Conservation (phyloP, 2,888 invertebrate genomes). For the Frankliniella fusca region DNA sequence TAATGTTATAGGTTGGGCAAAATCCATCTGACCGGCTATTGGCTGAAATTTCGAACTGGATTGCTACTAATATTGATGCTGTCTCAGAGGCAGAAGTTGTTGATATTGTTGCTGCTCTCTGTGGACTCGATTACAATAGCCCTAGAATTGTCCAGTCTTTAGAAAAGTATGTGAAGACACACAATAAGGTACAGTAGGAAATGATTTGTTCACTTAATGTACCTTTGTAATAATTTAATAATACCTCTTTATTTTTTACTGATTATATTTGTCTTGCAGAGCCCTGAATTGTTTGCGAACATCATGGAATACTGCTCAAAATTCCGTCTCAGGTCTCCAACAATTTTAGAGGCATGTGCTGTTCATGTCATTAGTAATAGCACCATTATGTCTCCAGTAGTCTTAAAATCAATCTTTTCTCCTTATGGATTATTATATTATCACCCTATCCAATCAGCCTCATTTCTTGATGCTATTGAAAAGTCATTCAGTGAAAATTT, state of each 20-base stretch:
- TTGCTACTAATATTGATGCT: conserved; percentile 57
- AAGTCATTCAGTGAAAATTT: conserved; percentile 54
- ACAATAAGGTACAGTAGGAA: conserved; percentile 33
- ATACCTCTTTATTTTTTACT: too few species aligned
- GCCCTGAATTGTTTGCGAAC: conserved; percentile 54
- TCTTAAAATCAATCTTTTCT: conserved; percentile 56
- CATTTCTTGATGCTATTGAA: conserved; percentile 59
- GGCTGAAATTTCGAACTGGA: conserved; percentile 49
- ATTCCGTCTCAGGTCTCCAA: conserved; percentile 55
- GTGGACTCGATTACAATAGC: conserved; percentile 55
- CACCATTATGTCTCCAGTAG: conserved; percentile 51
- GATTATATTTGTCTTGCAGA: background rate
- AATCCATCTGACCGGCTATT: conserved; percentile 35
- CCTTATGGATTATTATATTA: conserved; percentile 61
- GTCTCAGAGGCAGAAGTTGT: conserved; percentile 55
- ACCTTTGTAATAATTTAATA: too few species aligned
- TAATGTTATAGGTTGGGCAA: background rate
- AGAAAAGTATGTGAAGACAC: conserved; percentile 57
- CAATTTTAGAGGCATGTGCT: conserved; percentile 57
- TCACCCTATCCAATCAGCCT: conserved; percentile 50
- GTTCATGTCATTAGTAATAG: conserved; percentile 55
- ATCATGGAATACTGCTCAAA: conserved; percentile 60
- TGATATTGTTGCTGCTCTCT: conserved; percentile 54
- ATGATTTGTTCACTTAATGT: background rate
- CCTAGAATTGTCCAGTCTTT: conserved; percentile 56